These are phyloP conservation scores for Cerastis leucographa DNA, from an alignment of 2,888 invertebrate genomes.

Conservation along the genomic window DNA sequence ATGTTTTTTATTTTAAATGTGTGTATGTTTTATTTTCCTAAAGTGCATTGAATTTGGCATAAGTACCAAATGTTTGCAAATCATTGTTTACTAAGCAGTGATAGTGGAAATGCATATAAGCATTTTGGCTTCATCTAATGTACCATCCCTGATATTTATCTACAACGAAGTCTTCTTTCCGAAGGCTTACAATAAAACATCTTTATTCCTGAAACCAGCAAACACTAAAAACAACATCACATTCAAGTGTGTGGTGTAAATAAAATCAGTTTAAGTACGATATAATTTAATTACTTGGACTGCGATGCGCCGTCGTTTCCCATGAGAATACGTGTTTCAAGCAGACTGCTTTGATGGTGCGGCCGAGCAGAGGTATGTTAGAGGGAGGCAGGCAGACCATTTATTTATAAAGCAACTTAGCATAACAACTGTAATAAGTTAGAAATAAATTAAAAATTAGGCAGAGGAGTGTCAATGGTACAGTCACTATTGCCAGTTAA, in stretches of 20 bases:
- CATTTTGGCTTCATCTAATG: not conserved
- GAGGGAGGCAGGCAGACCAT: conserved; percentile 34
- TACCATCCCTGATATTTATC: not conserved
- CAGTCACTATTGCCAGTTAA: not conserved
- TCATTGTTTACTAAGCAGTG: not conserved
- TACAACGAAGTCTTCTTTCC: not conserved
- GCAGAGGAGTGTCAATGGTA: not conserved
- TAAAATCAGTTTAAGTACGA: conserved; percentile 70
- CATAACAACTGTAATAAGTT: not conserved
- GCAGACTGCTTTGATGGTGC: conserved; percentile 80
- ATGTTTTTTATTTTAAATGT: conserved; percentile 15
- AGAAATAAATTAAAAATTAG: too few species aligned
- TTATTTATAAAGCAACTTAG: not conserved
- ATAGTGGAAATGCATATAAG: not conserved
- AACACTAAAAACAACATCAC: conserved; percentile 29
- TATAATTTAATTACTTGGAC: conserved; percentile 77
- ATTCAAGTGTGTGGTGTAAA: conserved; percentile 58
- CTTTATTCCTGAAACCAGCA: not conserved
- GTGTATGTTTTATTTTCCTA: conserved; percentile 3
- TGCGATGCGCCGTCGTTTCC: conserved; percentile 71
- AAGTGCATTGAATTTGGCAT: not conserved
- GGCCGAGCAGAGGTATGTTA: conserved; percentile 53
- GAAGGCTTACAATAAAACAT: not conserved
- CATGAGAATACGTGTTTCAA: conserved; percentile 79
- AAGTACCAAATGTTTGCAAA: not conserved